Conservation (phyloP, 2,797 vertebrate species). For the Smutsia gigantea region DNA sequence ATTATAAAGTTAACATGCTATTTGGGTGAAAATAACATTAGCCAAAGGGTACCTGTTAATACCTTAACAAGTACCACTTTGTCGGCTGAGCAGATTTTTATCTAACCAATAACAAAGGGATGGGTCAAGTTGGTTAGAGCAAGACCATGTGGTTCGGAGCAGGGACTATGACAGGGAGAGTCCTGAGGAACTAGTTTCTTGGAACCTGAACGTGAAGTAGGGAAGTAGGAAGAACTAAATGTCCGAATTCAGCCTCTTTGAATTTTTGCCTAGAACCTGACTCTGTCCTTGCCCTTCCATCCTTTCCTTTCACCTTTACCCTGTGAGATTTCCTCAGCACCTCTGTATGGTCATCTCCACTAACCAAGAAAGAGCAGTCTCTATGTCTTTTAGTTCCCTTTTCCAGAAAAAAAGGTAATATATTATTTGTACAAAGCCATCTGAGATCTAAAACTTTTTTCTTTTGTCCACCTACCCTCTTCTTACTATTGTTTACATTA, state of each 20-base stretch:
- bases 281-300: background rate
- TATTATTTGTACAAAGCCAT: background rate
- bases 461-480: background rate
- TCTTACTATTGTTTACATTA: background rate
- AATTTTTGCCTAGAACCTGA: background rate
- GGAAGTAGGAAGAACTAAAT: background rate
- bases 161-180: background rate
- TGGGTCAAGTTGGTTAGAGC: background rate
- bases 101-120: background rate
- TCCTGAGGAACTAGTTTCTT: background rate
- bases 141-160: background rate
- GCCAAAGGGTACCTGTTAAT: background rate
- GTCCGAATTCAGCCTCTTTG: background rate
- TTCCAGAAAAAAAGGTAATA: background rate
- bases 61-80: background rate
- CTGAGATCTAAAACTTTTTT: background rate
- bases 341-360: background rate
- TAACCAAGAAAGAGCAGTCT: background rate
- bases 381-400: background rate
- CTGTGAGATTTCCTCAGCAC: background rate
- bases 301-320: background rate
- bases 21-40: slow-evolving; percentile 23
- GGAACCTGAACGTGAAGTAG: background rate
- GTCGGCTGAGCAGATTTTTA: background rate
- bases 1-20: slow-evolving; percentile 8